Evolutionary conservation across 2,888 invertebrate species (phyloP).

Genomic region (Xanthia togata): DNA sequence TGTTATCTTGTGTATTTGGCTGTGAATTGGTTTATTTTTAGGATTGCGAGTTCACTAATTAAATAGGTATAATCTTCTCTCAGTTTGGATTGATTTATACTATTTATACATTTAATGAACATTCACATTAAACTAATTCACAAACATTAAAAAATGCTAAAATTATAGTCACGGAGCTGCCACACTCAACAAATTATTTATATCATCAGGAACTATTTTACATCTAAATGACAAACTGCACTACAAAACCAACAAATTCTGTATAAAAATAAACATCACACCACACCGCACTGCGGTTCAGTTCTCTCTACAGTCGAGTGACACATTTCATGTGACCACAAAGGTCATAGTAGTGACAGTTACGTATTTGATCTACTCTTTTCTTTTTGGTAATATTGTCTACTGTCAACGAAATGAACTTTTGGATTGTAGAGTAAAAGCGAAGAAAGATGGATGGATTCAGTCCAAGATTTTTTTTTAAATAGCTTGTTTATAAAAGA

Average conservation of each 20-base stretch:
- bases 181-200: not conserved
- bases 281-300: slow-evolving; percentile 17
- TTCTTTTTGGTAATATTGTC: not conserved
- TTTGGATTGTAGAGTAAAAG: not conserved
- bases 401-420: no score
- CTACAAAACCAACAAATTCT: slow-evolving; percentile 2
- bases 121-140: not conserved
- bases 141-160: not conserved
- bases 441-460: not conserved
- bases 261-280: slow-evolving; percentile 43
- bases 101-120: no score
- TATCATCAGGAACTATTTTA: not conserved
- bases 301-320: slow-evolving; percentile 48
- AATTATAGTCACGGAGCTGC: slow-evolving; percentile 23
- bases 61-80: not conserved
- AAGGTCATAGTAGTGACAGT: slow-evolving; percentile 32
- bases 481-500: not conserved
- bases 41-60: not conserved
- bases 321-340: slow-evolving; percentile 55
- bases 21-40: slow-evolving; percentile 52
- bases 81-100: not conserved
- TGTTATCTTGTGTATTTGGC: slow-evolving; percentile 39
- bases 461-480: no score
- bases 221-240: slow-evolving; percentile 11
- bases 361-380: slow-evolving; percentile 16